phyloP scores from a whole-genome alignment of 2,888 invertebrate species.

The Andrena hattorfiana region DNA sequence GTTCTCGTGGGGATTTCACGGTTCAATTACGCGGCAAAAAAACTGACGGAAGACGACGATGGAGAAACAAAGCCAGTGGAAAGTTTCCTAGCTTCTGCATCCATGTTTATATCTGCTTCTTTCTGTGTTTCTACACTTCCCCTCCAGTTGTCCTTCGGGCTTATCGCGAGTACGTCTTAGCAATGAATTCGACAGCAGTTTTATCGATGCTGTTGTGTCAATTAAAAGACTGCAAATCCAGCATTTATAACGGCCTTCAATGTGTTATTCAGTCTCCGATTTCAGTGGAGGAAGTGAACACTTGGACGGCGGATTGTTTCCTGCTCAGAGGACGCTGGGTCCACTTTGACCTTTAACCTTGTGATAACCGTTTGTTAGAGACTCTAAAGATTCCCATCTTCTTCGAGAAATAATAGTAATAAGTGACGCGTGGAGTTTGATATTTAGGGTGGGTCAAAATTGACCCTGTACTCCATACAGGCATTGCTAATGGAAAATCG shows the following conservation, averaged over 20 bases:
- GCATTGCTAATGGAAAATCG: background rate
- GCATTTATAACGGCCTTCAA: too few relatives aligned
- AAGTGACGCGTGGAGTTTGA: too few relatives aligned
- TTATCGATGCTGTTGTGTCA: background rate
- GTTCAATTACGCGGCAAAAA: slow-evolving; percentile 54
- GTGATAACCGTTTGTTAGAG: too few relatives aligned
- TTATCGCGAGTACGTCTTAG: background rate
- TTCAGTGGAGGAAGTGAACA: too few relatives aligned
- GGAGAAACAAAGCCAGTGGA: slow-evolving; percentile 14
- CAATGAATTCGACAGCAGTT: slow-evolving; percentile 4
- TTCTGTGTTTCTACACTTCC: background rate
- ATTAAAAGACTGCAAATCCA: too few relatives aligned
- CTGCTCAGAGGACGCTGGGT: too few relatives aligned
- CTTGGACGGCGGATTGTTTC: too few relatives aligned
- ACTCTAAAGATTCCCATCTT: too few relatives aligned
- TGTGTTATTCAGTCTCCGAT: too few relatives aligned
- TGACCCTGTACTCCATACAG: background rate
- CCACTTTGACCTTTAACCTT: too few relatives aligned
- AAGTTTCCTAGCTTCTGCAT: slow-evolving; percentile 16
- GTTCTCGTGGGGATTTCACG: slow-evolving; percentile 43
- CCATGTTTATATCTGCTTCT: slow-evolving; percentile 6
- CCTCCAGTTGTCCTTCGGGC: background rate
- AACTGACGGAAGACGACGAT: slow-evolving; percentile 22
- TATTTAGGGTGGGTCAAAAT: too few relatives aligned
- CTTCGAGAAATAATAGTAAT: too few relatives aligned